Evolutionary conservation across 1,140 invertebrate genomes (phyloP).

Genomic region (Hylyphantes graminicola): DNA sequence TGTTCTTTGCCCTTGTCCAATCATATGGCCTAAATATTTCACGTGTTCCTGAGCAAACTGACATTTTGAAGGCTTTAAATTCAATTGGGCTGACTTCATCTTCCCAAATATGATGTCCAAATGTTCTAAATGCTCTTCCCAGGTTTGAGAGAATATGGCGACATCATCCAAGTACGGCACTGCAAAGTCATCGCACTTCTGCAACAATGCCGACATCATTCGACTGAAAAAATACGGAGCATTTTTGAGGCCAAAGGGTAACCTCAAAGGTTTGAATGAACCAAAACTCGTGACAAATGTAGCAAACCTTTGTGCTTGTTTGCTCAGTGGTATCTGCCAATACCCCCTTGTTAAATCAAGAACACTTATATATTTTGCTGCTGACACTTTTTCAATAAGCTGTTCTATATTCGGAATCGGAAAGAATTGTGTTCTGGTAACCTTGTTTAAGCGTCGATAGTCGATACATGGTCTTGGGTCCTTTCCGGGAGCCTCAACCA

Average conservation of each 20-base stretch:
- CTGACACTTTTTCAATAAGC: conserved; percentile 2
- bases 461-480: conserved; percentile 14
- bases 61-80: conserved; percentile 10
- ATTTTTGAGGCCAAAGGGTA: conserved; percentile 4
- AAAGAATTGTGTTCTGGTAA: neutral
- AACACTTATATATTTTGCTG: neutral
- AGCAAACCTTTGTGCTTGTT: conserved; percentile 6
- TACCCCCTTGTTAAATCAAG: neutral
- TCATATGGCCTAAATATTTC: conserved; percentile 34
- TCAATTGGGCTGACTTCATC: neutral
- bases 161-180: conserved; percentile 35
- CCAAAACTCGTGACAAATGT: conserved; percentile 21
- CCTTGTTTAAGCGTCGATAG: conserved; percentile 14
- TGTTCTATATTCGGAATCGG: neutral
- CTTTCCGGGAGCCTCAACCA: neutral
- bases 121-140: conserved; percentile 32
- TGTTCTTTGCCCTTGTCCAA: neutral
- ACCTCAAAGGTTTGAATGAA: neutral
- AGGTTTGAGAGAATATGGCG: conserved; percentile 19
- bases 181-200: conserved; percentile 1
- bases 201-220: conserved; percentile 18
- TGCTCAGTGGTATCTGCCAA: neutral
- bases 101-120: neutral
- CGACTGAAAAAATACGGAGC: conserved; percentile 27
- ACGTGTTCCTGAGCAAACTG: conserved; percentile 10